Base-by-base conservation (phyloP, 2,113 vertebrate species). In the Gadus macrocephalus region DNA sequence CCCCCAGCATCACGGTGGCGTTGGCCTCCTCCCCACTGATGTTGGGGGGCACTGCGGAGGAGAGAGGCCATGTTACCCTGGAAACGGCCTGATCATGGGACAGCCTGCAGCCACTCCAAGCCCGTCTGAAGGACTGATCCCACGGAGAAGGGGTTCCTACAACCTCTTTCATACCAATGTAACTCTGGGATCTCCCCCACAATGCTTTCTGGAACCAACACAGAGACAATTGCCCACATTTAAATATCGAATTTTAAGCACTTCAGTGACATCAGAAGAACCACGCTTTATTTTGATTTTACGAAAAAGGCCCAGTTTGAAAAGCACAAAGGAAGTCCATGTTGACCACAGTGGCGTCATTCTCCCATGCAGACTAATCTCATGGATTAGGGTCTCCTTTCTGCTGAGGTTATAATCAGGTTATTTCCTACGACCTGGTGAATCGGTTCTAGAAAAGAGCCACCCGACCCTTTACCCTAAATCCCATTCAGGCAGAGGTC, bases 1-100 rank as follows among this genome's bases (percentile, higher is more conserved):
- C 92, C 3, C 91, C 87, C 4, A 94, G 84, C 86, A 95, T 86
- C 66, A 91, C 91, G 0, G 96, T 97, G 71, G 93, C 69, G 0
- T 98, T 99, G 80, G 94, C 94, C 76, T 99, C 96, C 83, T 99
- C 96, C 3, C 97, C 97, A 90, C 88, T 88, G 79, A 99, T 99
- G 85, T 96, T 93, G 0, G 97, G 97, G 0, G 97, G 95, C 78
- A 97, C 97, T 99, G 83, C 15, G 72, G 64, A 80, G 5, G 64
- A 53, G 15, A 15, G 14, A 27, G 15, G 1, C 15, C 42, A 28
- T 5, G 61, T 27, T 20, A 61, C 19, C 22, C 19, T 11, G 2
- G 22, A 19, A 19, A 61, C 17, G 7, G n/a, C 22, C 9, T 61
- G n/a, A 20, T 6, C 53, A 56, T 12, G 5, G 2, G 53, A 60